These are phyloP conservation scores for Drosophila teissieri DNA, from an alignment of 1,140 invertebrate genomes.

Conservation along the genomic window DNA sequence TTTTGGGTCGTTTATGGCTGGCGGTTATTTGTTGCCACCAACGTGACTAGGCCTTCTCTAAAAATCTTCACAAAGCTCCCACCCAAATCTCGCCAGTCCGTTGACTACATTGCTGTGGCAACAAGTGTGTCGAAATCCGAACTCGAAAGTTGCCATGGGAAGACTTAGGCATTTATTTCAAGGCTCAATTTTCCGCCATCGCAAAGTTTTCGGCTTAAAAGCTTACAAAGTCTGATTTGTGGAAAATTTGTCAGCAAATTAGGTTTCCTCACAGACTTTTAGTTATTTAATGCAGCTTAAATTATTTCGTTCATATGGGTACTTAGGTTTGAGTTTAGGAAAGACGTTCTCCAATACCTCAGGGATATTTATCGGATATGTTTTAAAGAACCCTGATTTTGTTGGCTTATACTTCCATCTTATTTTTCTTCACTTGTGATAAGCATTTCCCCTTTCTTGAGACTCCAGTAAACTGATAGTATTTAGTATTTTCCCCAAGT, in stretches of 20 bases:
- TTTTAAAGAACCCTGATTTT: background rate
- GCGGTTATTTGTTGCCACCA: conserved; percentile 74
- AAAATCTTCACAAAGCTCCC: background rate
- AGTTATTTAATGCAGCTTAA: conserved; percentile 1
- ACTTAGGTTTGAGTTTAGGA: background rate
- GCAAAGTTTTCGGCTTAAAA: conserved; percentile 47
- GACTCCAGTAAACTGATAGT: conserved; percentile 10
- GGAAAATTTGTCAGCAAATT: conserved; percentile 19
- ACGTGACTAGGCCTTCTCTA: conserved; percentile 51
- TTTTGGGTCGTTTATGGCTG: conserved; percentile 46
- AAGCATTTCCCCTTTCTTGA: too few species aligned
- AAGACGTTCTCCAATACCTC: background rate
- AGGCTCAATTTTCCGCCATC: conserved; percentile 12
- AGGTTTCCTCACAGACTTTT: conserved; percentile 10
- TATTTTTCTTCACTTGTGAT: too few species aligned
- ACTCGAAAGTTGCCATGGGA: conserved; percentile 47
- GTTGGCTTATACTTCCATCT: too few species aligned
- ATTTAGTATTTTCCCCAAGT: conserved; percentile 12
- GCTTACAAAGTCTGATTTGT: conserved; percentile 37
- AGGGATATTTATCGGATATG: background rate
- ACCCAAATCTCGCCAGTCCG: background rate
- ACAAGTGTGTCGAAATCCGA: conserved; percentile 47
- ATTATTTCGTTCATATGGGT: background rate
- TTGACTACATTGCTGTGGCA: conserved; percentile 28
- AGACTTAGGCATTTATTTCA: conserved; percentile 23